Evolutionary conservation across 2,113 vertebrate species (phyloP).

Genomic region (Chitala chitala): DNA sequence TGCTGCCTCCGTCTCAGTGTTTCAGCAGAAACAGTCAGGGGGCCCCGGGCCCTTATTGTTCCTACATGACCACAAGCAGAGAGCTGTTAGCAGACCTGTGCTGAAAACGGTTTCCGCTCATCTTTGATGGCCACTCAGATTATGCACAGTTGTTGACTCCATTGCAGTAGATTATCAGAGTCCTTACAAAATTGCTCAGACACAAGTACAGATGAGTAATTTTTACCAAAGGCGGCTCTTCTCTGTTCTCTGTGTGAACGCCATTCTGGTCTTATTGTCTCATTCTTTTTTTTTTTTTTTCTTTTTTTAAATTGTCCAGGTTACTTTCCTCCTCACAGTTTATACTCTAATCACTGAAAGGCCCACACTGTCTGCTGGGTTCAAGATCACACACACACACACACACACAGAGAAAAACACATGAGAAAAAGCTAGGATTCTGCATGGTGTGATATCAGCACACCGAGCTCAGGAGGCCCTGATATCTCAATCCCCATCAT

Average conservation of each 20-base stretch:
- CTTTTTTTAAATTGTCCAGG: no score
- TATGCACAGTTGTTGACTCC: not conserved
- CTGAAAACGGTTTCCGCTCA: not conserved
- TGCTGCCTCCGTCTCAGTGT: not conserved
- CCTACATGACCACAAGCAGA: not conserved
- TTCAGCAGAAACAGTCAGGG: not conserved
- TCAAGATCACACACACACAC: no score
- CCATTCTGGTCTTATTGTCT: not conserved
- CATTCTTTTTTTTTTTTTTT: not conserved
- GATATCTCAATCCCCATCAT: no score
- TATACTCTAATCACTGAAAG: no score
- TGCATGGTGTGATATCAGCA: no score
- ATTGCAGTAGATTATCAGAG: constrained; percentile 3
- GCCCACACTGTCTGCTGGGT: no score
- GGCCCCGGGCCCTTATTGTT: not conserved
- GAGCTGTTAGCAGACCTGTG: not conserved
- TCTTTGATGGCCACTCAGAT: not conserved
- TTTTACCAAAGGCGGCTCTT: not conserved
- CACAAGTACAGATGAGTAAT: not conserved
- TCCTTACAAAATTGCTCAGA: not conserved
- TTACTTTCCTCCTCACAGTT: no score
- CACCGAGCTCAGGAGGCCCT: no score
- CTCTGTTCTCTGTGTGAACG: not conserved
- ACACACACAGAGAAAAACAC: not conserved
- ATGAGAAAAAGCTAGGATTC: not conserved